Base-by-base conservation (phyloP, 1,140 invertebrate genomes). In the Drosophila takahashii region DNA sequence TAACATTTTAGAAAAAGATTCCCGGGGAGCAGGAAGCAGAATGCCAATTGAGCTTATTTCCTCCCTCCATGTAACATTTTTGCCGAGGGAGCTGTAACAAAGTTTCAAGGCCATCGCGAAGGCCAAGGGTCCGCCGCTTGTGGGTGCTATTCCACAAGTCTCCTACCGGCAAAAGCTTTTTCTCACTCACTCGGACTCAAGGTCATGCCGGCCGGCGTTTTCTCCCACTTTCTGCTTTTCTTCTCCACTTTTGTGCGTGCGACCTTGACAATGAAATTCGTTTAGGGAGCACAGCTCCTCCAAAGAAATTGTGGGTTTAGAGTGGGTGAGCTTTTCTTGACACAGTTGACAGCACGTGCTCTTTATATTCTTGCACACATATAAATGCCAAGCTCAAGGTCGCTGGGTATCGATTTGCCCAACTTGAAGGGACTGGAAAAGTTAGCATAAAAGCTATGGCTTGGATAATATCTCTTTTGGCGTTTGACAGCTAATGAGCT, bases 261-360 rank as follows among this genome's bases (percentile, higher is more conserved):
- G 83, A 66, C 84, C 84, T 87, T 87, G 81, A 58, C 77, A 80
- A 56, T 86, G 79, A 58, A 67, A 79, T 42, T 54, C 66, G 78
- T 71, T 85, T 89, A 87, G 79, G 84, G 79, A 77, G 72, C 67
- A 26, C 64, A 64, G 34, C 47, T 50, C 52, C 54, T 42, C 15
- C 11, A 2, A 41, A 50, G 37, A 39, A 69, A 22, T 39, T 70
- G 79, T 65, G 67, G 59, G 65, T 42, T 72, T 65, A 54, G 56
- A 50, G 18, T 48, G 71, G 74, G 78, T 48, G 45, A 56, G 62
- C 62, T 62, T 58, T 80, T 61, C 58, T 75, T 81, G 84, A 89
- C 84, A 87, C 84, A 87, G 83, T 87, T 79, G 84, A 71, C 62
- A 76, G 76, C 84, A 89, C 84, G 84, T 87, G 84, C 83, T 87